Percentiles rank a stretch among this genome's conserved stretches.
Conservation (phyloP, 2,797 vertebrate genomes). For the Anniella stebbinsi region DNA sequence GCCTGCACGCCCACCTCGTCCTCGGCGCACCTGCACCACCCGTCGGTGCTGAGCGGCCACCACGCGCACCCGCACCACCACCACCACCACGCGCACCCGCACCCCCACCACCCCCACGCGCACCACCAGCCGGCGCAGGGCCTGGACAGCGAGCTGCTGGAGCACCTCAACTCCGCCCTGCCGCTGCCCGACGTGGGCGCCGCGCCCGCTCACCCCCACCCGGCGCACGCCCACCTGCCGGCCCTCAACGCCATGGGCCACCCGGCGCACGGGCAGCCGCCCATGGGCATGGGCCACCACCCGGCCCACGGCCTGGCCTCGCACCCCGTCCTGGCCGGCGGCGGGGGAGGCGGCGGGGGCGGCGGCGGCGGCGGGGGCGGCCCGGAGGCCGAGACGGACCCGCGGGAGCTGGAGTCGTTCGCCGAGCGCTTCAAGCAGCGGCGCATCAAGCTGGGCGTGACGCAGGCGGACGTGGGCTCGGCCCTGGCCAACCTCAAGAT, state of each 20-base stretch:
- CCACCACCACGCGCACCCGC: slow-evolving; percentile 80
- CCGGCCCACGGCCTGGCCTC: slow-evolving; percentile 82
- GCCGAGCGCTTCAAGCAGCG: slow-evolving; percentile 93
- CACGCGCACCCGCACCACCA: slow-evolving; percentile 80
- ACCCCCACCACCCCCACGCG: no score
- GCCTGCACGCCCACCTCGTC: slow-evolving; percentile 90
- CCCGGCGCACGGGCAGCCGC: slow-evolving; percentile 70
- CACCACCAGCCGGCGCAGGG: slow-evolving; percentile 88
- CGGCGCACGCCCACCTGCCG: slow-evolving; percentile 86
- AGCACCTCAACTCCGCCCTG: slow-evolving; percentile 86
- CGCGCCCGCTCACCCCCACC: slow-evolving; percentile 87
- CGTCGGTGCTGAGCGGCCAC: slow-evolving; percentile 86
- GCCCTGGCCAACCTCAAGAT: slow-evolving; percentile 94
- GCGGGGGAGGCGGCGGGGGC: slow-evolving; percentile 84
- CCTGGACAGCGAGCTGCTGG: slow-evolving; percentile 90
- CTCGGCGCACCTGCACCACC: slow-evolving; percentile 91
- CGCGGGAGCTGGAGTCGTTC: slow-evolving; percentile 92
- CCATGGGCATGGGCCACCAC: slow-evolving; percentile 91
- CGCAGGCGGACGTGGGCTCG: slow-evolving; percentile 91
- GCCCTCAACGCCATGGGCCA: slow-evolving; percentile 88
- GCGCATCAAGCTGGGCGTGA: slow-evolving; percentile 92
- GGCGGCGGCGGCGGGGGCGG: slow-evolving; percentile 88
- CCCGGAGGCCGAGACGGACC: slow-evolving; percentile 88
- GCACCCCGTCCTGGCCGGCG: slow-evolving; percentile 86
- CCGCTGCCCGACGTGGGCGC: slow-evolving; percentile 88